A percentile compares a stretch with the other conserved stretches of the same genome.
phyloP scores from a whole-genome alignment of 2,113 vertebrate genomes.

The Bagarius yarrelli region DNA sequence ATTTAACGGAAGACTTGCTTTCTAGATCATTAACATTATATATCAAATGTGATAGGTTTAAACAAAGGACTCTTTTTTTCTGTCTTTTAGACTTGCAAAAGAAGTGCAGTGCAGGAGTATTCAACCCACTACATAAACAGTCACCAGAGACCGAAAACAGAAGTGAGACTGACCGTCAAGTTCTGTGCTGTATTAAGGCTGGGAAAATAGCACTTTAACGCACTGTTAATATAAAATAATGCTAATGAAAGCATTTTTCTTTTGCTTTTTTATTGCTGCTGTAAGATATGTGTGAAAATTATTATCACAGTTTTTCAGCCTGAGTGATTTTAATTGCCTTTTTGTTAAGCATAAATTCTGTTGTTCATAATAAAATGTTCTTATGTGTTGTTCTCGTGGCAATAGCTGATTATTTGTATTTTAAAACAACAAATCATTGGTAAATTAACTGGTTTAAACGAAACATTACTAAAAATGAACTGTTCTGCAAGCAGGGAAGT shows the following conservation, averaged over 20 bases:
- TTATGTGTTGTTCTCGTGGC: background rate
- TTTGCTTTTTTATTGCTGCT: background rate
- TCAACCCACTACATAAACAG: slow-evolving; percentile 17
- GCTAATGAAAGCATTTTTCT: slow-evolving; percentile 10
- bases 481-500: slow-evolving; percentile 77
- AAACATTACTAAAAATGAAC: background rate
- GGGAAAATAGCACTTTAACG: slow-evolving; percentile 41
- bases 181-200: slow-evolving; percentile 33
- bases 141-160: slow-evolving; percentile 34
- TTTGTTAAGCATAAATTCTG: background rate
- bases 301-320: background rate
- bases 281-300: background rate
- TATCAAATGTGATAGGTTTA: too few relatives aligned
- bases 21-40: too few relatives aligned
- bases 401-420: background rate
- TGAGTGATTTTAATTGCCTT: background rate
- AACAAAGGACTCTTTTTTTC: slow-evolving; percentile 3
- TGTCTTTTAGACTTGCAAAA: slow-evolving; percentile 31
- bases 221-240: slow-evolving; percentile 45
- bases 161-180: slow-evolving; percentile 51
- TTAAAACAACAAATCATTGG: background rate
- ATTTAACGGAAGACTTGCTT: too few relatives aligned
- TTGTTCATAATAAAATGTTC: background rate
- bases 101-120: slow-evolving; percentile 27
- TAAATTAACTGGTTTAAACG: background rate